Evolutionary conservation across 2,113 vertebrate species (phyloP), one percentile per base, ranked within the genome.

Genomic region (Pelecanus crispus): DNA sequence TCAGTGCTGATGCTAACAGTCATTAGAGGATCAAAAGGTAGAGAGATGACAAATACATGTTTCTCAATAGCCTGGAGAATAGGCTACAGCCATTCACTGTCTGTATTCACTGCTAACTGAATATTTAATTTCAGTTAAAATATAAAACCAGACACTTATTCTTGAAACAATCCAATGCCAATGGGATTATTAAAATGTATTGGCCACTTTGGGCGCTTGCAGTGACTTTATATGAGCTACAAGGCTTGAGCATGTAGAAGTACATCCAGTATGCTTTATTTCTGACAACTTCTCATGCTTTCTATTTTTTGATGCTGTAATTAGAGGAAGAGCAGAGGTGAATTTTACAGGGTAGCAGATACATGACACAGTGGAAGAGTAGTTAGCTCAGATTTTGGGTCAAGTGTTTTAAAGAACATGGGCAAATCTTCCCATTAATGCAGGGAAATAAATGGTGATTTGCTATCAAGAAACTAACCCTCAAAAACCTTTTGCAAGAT

Each of bases 221-320:
- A 53, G 29, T 59, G 20, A 53, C 7, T 59, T 26, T 31, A 2
- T 10, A 65, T 13, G 26, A 91, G 42, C 26, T 78, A 44, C 17
- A 95, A 67, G 50, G 13, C 32, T 61, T 47, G 28, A 63, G 17
- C 29, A 47, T 17, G 11, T 36, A 49, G 28, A 83, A 73, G 19
- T 50, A 66, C 7, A 71, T 22, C 9, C 16, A 34, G 10, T 34
- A 55, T 66, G 3, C 31, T 83, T 75, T 75, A 26, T 38, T 73
- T 80, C 67, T 2, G 0, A n/a, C 6, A 56, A 10, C 4, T 58
- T 74, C 24, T 74, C 44, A 44, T 0, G 0, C 26, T 61, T 93
- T 61, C 34, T 49, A 4, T 49, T 92, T 83, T 72, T 95, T 44
- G 45, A 3, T 42, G 10, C 2, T 81, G 26, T 32, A 71, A 78